These are phyloP conservation scores for Glyphotaelius pellucidus DNA, from an alignment of 2,888 invertebrate genomes.

Conservation along the genomic window DNA sequence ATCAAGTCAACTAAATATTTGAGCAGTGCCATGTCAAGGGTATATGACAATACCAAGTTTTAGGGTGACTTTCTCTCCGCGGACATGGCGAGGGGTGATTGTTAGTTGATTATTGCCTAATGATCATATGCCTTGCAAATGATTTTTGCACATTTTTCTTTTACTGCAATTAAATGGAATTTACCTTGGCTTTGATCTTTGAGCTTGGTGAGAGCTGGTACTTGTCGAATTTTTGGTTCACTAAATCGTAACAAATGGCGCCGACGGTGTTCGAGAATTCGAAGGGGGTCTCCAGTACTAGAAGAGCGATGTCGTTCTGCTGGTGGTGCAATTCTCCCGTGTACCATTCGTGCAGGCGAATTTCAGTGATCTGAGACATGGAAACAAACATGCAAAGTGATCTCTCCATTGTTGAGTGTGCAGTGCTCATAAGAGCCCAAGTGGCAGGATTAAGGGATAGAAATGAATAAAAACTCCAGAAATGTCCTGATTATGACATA, in stretches of 20 bases:
- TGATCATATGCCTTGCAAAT: too few species aligned
- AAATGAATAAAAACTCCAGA: too few species aligned
- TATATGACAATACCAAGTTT: too few species aligned
- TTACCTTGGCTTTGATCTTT: neutral
- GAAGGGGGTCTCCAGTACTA: conserved; percentile 5
- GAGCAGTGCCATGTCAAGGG: too few species aligned
- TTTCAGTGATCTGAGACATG: neutral
- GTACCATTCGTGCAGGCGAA: conserved; percentile 8
- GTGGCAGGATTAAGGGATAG: too few species aligned
- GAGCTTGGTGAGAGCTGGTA: neutral
- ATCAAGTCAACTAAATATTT: too few species aligned
- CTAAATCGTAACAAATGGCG: neutral
- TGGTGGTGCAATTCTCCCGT: conserved; percentile 19
- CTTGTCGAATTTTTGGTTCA: neutral
- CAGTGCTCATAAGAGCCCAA: too few species aligned
- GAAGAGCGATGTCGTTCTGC: neutral
- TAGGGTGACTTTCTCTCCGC: too few species aligned
- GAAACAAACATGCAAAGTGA: neutral
- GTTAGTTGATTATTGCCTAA: too few species aligned
- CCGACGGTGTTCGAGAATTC: neutral
- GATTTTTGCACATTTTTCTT: too few species aligned
- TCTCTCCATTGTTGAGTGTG: neutral
- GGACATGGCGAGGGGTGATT: too few species aligned
- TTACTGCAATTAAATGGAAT: neutral
- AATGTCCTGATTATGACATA: too few species aligned